Evolutionary conservation across 2,797 vertebrate genomes (phyloP).

Genomic region (Silurus aristotelis): DNA sequence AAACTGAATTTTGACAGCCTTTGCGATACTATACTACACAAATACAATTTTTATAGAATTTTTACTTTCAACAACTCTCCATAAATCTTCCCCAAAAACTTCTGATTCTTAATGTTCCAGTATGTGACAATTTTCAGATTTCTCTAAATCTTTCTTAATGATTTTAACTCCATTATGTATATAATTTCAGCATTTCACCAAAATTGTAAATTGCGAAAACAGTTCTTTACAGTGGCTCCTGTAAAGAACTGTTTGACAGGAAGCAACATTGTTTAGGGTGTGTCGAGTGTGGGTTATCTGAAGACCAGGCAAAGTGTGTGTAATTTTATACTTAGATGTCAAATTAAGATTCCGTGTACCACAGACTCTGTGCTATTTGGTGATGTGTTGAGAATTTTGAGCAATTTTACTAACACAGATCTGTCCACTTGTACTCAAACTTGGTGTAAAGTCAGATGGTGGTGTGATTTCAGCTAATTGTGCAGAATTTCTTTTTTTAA

Average conservation of each 20-base stretch:
- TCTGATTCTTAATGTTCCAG: neutral
- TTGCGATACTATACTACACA: neutral
- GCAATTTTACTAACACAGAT: neutral
- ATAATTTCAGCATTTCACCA: neutral
- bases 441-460: neutral
- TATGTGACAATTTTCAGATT: neutral
- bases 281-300: neutral
- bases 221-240: neutral
- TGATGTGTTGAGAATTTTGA: neutral
- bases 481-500: neutral
- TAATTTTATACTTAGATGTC: neutral
- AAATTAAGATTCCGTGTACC: too few relatives aligned
- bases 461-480: neutral
- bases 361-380: neutral
- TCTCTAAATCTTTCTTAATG: neutral
- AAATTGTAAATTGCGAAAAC: too few relatives aligned
- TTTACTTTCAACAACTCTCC: too few relatives aligned
- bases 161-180: neutral
- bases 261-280: neutral
- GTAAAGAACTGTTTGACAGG: constrained; percentile 5
- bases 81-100: neutral
- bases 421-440: neutral
- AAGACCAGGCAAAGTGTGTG: neutral
- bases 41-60: neutral
- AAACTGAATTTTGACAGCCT: neutral